Percentiles rank a stretch among this genome's conserved stretches.
phyloP scores from a whole-genome alignment of 2,888 invertebrate species.

The Melinaea menophilus region DNA sequence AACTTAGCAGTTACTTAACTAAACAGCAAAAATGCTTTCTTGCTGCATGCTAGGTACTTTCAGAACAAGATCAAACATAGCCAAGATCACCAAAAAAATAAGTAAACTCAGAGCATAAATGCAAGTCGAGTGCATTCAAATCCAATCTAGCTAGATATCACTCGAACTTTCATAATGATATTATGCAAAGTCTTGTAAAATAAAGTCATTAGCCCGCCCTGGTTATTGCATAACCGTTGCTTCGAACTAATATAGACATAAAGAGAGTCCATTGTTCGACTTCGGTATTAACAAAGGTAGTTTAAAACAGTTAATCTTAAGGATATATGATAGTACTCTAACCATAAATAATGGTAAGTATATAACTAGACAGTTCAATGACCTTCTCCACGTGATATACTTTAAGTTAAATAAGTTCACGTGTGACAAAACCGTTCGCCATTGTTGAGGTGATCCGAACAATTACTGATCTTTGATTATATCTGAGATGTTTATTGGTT shows the following conservation, averaged over 20 bases:
- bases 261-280: conserved; percentile 31
- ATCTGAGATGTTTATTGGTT: not conserved
- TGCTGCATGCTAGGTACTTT: no score
- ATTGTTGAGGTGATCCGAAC: conserved; percentile 48
- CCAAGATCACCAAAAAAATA: no score
- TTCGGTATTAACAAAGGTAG: conserved; percentile 9
- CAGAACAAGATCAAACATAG: no score
- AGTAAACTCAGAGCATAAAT: no score
- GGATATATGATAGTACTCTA: not conserved
- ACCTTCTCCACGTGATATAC: conserved; percentile 31
- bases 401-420: conserved; percentile 52
- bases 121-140: no score
- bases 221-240: conserved; percentile 40
- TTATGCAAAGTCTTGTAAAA: conserved; percentile 12
- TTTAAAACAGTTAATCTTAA: conserved; percentile 1
- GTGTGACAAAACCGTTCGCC: conserved; percentile 47
- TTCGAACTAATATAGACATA: conserved; percentile 37
- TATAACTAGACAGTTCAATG: conserved; percentile 28
- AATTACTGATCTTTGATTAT: conserved; percentile 39
- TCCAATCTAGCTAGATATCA: not conserved
- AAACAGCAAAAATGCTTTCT: no score
- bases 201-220: conserved; percentile 27
- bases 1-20: not conserved
- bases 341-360: conserved; percentile 8
- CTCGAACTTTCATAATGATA: conserved; percentile 19